phyloP scores from a whole-genome alignment of 1,140 invertebrate genomes.

The Drosophila sucinea region DNA sequence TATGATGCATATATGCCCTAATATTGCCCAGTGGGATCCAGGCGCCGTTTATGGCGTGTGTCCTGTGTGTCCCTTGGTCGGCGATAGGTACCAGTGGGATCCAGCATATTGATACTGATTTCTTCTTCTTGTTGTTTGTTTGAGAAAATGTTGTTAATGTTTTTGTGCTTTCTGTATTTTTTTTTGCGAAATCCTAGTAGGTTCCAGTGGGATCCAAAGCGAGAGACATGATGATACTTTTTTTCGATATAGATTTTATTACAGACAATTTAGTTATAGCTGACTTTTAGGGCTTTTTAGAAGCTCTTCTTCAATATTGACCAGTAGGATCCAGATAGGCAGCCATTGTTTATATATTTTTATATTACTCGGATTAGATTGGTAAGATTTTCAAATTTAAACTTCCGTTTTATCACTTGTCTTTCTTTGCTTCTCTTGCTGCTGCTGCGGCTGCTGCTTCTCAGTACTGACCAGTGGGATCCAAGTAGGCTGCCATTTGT shows the following conservation, averaged over 20 bases:
- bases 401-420: background rate
- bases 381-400: background rate
- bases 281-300: background rate
- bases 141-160: conserved; percentile 4
- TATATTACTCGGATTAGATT: conserved; percentile 8
- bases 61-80: conserved; percentile 63
- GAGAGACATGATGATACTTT: conserved; percentile 64
- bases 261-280: background rate
- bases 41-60: conserved; percentile 65
- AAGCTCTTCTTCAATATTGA: conserved; percentile 60
- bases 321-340: conserved; percentile 78
- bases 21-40: conserved; percentile 81
- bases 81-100: conserved; percentile 78
- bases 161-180: background rate
- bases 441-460: background rate
- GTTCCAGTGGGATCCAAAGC: conserved; percentile 81
- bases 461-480: conserved; percentile 69
- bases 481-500: conserved; percentile 68
- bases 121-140: conserved; percentile 9
- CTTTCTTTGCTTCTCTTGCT: background rate
- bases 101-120: conserved; percentile 60
- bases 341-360: conserved; percentile 53
- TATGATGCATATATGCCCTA: conserved; percentile 23
- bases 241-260: conserved; percentile 2
- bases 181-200: conserved; percentile 48